Conservation (phyloP, 2,888 invertebrate species). For the Drepanosiphum platanoidis region DNA sequence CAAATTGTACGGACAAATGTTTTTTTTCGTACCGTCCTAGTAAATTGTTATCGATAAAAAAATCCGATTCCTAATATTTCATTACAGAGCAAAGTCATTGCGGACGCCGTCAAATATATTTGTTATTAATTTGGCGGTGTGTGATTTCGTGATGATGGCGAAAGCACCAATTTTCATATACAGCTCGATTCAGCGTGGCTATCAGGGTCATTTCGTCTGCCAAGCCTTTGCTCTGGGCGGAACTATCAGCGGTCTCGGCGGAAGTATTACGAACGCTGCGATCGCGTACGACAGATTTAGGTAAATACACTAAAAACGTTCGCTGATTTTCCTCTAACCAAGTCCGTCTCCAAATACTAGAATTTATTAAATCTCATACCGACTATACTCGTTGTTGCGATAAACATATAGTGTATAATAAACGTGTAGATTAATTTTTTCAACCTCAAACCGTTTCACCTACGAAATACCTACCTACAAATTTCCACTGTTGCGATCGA, state of each 20-base stretch:
- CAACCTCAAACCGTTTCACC: too few relatives aligned
- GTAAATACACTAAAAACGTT: background rate
- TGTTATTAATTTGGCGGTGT: slow-evolving; percentile 82
- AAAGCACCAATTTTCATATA: slow-evolving; percentile 88
- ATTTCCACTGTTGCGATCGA: too few relatives aligned
- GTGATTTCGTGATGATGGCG: slow-evolving; percentile 88
- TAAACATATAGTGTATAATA: too few relatives aligned
- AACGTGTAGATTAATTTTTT: too few relatives aligned
- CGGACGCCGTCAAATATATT: slow-evolving; percentile 86
- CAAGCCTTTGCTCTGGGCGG: slow-evolving; percentile 82
- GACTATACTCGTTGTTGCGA: too few relatives aligned
- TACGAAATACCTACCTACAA: too few relatives aligned
- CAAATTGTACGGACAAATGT: background rate
- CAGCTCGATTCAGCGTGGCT: slow-evolving; percentile 83
- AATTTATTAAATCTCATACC: too few relatives aligned
- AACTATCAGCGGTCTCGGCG: slow-evolving; percentile 82
- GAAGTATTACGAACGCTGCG: slow-evolving; percentile 82
- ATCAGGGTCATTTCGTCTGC: slow-evolving; percentile 78
- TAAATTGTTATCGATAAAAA: too few relatives aligned
- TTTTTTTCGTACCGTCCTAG: too few relatives aligned
- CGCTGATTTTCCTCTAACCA: background rate
- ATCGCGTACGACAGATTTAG: slow-evolving; percentile 82
- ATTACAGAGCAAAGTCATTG: slow-evolving; percentile 75
- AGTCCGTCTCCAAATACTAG: background rate
- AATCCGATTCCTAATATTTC: background rate